Conservation (phyloP, 2,888 invertebrate genomes). For the Abscondita cerata region DNA sequence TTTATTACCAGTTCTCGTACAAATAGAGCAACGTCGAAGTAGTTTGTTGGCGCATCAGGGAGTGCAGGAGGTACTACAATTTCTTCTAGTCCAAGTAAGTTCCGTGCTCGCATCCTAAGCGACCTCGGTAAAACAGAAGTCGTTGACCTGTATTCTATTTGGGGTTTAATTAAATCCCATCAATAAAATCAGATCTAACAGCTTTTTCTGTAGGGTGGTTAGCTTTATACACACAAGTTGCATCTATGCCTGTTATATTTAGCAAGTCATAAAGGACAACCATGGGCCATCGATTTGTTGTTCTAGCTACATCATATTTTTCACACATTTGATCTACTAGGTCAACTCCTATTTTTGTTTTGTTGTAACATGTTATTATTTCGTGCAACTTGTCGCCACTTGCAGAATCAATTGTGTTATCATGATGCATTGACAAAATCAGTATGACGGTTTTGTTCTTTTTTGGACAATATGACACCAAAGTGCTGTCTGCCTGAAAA, state of each 20-base stretch:
- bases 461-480: background rate
- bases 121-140: no score
- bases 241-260: no score
- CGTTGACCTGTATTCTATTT: no score
- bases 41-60: background rate
- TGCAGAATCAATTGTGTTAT: background rate
- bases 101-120: background rate
- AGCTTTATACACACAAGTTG: no score
- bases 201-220: background rate
- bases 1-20: no score
- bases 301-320: background rate
- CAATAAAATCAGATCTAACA: background rate
- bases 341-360: no score
- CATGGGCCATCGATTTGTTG: background rate
- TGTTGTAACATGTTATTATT: background rate
- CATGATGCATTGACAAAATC: no score
- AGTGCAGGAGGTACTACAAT: no score
- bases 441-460: background rate
- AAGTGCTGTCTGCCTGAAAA: no score
- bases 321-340: background rate
- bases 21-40: background rate
- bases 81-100: background rate
- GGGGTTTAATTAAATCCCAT: no score
- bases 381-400: background rate
- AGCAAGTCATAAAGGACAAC: no score